Base-by-base conservation (phyloP, 2,797 vertebrate species). In the Tolypeutes matacus region DNA sequence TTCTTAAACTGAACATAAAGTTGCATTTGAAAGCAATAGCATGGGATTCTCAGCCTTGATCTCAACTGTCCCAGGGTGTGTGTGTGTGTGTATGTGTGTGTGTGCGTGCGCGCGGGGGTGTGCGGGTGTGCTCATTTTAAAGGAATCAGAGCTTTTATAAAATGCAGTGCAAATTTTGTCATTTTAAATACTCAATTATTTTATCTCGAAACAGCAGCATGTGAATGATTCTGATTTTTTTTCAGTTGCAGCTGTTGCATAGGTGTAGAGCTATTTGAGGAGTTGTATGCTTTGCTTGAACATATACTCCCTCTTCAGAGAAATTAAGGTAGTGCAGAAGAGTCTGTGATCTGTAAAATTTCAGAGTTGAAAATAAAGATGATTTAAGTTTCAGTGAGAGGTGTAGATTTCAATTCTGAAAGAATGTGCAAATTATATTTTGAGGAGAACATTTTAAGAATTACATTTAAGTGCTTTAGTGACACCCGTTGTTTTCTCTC, bases 291-390 rank as follows among this genome's bases (percentile, higher is more conserved):
- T 98, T 98, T 98, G 87, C 97, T 97, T 96, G 96, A 95, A 86
- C 98, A 92, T 89, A 87, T 83, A 86, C 98, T 97, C 98, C 98
- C 98, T 98, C 98, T 98, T 97, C 98, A 98, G 98, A 96, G 96
- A 31, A 8, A 62, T 15, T 49, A 29, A 12, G 98, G 98, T 98
- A 98, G 92, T 98, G 98, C 98, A 98, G 89, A 4, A 36, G 56
- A 20, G 4, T 1, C 72, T 10, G 3, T 20, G 3, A 5, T 34
- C 82, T 12, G 39, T 82, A 5, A 10, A 7, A 11, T 9, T 93
- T 60, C 72, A 31, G 83, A 46, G 49, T 64, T 51, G 34, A 31
- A 85, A 76, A 64, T 14, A 23, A 29, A 0, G n/a, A 0, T 0
- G 13, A 56, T 89, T 72, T 0, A 5, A 51, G 69, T 67, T 86